A percentile compares a stretch with the other conserved stretches of the same genome.
Evolutionary conservation across 53 echinoderm and acorn worm species (phyloP).

Genomic region (Crossaster papposus): DNA sequence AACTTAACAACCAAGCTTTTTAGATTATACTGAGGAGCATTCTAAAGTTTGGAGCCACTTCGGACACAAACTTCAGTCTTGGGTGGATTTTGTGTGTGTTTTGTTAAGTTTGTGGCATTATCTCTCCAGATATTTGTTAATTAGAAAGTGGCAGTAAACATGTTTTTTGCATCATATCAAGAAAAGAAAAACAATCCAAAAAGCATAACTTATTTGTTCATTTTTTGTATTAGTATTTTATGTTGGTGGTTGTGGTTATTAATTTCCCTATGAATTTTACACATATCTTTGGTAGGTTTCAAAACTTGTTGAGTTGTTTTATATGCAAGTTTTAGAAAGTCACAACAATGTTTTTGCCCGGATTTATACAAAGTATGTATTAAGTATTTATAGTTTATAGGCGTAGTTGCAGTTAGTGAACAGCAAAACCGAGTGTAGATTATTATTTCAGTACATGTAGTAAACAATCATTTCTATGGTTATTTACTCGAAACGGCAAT

Average conservation of each 20-base stretch:
- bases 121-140: not conserved
- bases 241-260: no score
- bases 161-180: not conserved
- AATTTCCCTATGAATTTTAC: no score
- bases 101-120: not conserved
- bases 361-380: not conserved
- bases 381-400: not conserved
- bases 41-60: no score
- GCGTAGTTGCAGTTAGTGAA: not conserved
- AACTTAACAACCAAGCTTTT: no score
- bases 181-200: not conserved
- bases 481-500: slow-evolving; percentile 46
- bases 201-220: no score
- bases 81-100: not conserved
- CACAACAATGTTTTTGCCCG: not conserved
- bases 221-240: no score
- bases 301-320: not conserved
- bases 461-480: slow-evolving; percentile 21
- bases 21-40: no score
- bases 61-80: not conserved
- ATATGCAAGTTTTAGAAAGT: not conserved
- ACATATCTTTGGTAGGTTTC: not conserved
- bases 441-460: not conserved
- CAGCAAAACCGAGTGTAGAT: not conserved
- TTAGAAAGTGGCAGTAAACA: not conserved